These are phyloP conservation scores for Invenusta paracnida DNA, from an alignment of 2,888 invertebrate species.

Conservation along the genomic window DNA sequence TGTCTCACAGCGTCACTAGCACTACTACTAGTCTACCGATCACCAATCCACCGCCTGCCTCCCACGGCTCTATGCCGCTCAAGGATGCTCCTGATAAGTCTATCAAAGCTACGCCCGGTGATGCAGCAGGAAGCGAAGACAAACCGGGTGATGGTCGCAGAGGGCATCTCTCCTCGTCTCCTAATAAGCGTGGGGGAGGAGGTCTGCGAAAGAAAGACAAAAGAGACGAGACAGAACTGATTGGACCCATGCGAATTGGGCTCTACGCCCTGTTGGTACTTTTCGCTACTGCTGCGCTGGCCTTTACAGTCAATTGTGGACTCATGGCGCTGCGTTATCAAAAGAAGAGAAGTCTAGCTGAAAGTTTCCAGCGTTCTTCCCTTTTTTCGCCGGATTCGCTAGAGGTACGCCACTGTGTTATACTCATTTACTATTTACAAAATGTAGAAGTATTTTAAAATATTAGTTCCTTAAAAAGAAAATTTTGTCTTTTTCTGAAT, in stretches of 20 bases:
- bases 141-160: not conserved
- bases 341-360: not conserved
- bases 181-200: not conserved
- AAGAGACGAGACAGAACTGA: too few species aligned
- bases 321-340: not conserved
- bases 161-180: not conserved
- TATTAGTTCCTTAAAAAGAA: too few species aligned
- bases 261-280: not conserved
- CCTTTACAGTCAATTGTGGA: not conserved
- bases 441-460: too few species aligned
- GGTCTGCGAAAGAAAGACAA: not conserved
- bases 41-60: not conserved
- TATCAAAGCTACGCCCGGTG: too few species aligned
- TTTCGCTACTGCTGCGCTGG: not conserved
- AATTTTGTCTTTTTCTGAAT: too few species aligned
- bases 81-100: not conserved
- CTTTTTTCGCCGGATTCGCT: not conserved
- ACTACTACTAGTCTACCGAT: not conserved
- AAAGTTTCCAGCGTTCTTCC: not conserved
- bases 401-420: not conserved
- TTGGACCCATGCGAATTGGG: not conserved
- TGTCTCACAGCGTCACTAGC: not conserved
- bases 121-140: not conserved
- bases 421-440: too few species aligned
- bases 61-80: not conserved